Percentiles rank a stretch among this genome's conserved stretches.
Evolutionary conservation across 35 echinoderm and acorn worm genomes (phyloP).

Genomic region (Amphiura filiformis): DNA sequence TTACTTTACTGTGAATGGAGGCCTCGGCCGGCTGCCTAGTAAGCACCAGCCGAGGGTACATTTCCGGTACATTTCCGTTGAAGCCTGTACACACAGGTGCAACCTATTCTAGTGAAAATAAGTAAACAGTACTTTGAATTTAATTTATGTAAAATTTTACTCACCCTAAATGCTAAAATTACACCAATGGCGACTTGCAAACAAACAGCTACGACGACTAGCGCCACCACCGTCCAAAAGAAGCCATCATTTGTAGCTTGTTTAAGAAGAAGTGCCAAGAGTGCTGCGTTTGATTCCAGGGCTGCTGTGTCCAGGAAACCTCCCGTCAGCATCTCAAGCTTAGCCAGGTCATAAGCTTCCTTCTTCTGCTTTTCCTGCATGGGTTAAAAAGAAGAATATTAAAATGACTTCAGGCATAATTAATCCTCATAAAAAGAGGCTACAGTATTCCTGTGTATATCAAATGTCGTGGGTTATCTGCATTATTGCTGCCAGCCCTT

Average conservation of each 20-base stretch:
- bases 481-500: background rate
- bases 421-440: too few relatives aligned
- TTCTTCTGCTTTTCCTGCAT: slow-evolving; percentile 7
- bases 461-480: background rate
- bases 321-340: slow-evolving; percentile 6
- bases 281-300: background rate
- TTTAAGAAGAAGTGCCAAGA: background rate
- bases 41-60: too few relatives aligned
- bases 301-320: slow-evolving; percentile 4
- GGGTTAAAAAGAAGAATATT: background rate
- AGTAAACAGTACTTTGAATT: too few relatives aligned
- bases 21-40: too few relatives aligned
- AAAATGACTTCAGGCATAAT: background rate
- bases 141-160: too few relatives aligned
- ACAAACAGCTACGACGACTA: background rate
- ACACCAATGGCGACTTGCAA: background rate
- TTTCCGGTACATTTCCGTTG: too few relatives aligned
- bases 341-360: slow-evolving; percentile 6
- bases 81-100: too few relatives aligned
- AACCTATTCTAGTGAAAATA: too few relatives aligned
- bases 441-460: too few relatives aligned
- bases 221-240: slow-evolving; percentile 12
- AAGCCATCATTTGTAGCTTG: slow-evolving; percentile 6
- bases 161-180: background rate
- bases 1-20: too few relatives aligned